Evolutionary conservation across 2,888 invertebrate species (phyloP).

Genomic region (Catonia carolina): DNA sequence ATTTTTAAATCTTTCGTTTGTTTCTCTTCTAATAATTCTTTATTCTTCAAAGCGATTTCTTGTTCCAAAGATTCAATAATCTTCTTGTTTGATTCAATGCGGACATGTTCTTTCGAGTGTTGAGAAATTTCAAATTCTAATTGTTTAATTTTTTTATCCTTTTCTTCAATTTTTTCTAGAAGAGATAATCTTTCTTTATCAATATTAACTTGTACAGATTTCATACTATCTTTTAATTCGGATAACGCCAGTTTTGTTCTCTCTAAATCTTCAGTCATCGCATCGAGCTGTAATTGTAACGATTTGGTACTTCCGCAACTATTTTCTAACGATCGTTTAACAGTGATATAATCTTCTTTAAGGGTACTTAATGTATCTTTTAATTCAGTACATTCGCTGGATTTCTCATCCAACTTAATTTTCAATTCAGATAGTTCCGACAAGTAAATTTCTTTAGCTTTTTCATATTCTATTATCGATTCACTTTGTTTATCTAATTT

Average conservation of each 20-base stretch:
- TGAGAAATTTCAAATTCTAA: no score
- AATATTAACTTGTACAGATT: no score
- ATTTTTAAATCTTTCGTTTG: no score
- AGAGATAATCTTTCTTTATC: no score
- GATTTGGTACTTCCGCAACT: not conserved
- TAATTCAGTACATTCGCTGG: not conserved
- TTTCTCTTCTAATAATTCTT: no score
- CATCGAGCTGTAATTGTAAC: not conserved
- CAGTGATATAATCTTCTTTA: not conserved
- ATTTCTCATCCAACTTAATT: not conserved
- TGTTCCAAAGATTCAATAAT: no score
- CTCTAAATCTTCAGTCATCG: not conserved
- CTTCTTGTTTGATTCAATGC: no score
- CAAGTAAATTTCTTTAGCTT: not conserved
- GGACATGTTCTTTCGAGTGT: no score
- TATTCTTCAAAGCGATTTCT: no score
- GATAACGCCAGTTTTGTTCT: not conserved
- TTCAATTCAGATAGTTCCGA: not conserved
- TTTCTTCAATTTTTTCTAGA: no score
- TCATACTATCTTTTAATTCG: no score
- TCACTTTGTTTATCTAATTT: not conserved
- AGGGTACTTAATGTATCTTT: not conserved
- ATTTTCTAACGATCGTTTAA: not conserved
- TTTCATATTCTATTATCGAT: not conserved
- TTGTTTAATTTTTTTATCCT: no score